These are phyloP conservation scores for Hetaerina titia DNA, from an alignment of 2,888 invertebrate species.

Conservation along the genomic window DNA sequence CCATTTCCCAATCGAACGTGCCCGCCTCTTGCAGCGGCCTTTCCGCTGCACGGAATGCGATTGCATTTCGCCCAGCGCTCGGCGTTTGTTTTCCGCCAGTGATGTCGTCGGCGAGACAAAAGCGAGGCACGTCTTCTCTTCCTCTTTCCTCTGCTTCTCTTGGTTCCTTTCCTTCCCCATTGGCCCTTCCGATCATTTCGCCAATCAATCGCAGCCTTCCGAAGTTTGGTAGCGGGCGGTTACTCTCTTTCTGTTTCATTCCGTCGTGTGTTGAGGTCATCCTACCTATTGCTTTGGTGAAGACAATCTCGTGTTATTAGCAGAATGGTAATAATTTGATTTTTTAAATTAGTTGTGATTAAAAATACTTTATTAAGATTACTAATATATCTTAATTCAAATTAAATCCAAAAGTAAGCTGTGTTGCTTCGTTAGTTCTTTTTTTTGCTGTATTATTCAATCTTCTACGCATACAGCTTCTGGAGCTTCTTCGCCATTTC, in stretches of 20 bases:
- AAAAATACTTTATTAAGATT: not conserved
- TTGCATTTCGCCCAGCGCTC: not conserved
- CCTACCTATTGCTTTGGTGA: too few relatives aligned
- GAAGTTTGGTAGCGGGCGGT: not conserved
- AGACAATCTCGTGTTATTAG: too few relatives aligned
- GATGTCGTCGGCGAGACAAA: not conserved
- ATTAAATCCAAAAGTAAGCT: too few relatives aligned
- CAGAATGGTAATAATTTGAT: too few relatives aligned
- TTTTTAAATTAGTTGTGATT: too few relatives aligned
- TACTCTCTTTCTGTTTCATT: not conserved
- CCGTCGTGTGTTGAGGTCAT: too few relatives aligned
- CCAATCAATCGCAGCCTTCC: not conserved
- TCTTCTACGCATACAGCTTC: too few relatives aligned
- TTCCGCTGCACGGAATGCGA: conserved; percentile 35
- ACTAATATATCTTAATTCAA: not conserved
- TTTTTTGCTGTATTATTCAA: too few relatives aligned
- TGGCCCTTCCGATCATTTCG: not conserved
- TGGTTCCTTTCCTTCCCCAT: not conserved
- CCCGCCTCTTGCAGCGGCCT: conserved; percentile 32
- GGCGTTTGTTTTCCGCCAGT: not conserved
- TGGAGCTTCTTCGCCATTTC: too few relatives aligned
- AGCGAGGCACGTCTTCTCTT: not conserved
- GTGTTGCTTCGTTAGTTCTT: too few relatives aligned
- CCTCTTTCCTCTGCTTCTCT: not conserved
- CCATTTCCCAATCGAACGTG: conserved; percentile 31